Conservation (phyloP, 2,113 vertebrate species). For the Coreoperca whiteheadi region DNA sequence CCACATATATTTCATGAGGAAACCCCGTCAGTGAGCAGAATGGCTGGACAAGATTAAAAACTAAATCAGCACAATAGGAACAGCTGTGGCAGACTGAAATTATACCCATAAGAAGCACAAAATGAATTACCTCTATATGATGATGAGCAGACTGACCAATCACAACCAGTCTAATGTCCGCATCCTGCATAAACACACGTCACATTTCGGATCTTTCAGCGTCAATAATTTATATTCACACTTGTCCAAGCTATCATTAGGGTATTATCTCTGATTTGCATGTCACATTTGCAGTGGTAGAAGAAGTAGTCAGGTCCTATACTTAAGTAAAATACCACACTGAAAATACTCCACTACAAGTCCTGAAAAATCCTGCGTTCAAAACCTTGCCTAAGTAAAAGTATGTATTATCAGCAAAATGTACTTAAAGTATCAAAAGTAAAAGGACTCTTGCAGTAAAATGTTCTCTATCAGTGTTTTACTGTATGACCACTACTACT, state of each 20-base stretch:
- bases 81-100: not conserved
- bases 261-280: not conserved
- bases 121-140: conserved; percentile 90
- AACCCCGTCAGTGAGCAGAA: conserved; percentile 93
- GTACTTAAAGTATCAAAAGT: too few species aligned
- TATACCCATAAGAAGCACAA: not conserved
- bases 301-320: not conserved
- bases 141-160: conserved; percentile 92
- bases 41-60: conserved; percentile 75
- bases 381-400: not conserved
- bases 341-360: not conserved
- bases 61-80: not conserved
- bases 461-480: not conserved
- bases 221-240: not conserved
- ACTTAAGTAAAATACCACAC: too few species aligned
- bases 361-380: not conserved
- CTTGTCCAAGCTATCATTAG: too few species aligned
- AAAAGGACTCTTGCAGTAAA: not conserved
- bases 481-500: not conserved
- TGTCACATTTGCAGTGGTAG: not conserved
- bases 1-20: conserved; percentile 93
- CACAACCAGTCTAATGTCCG: conserved; percentile 89
- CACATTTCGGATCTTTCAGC: not conserved
- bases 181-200: conserved; percentile 83
- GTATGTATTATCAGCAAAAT: not conserved